phyloP scores from a whole-genome alignment of 35 echinoderm and acorn worm species.

The Patiria miniata region DNA sequence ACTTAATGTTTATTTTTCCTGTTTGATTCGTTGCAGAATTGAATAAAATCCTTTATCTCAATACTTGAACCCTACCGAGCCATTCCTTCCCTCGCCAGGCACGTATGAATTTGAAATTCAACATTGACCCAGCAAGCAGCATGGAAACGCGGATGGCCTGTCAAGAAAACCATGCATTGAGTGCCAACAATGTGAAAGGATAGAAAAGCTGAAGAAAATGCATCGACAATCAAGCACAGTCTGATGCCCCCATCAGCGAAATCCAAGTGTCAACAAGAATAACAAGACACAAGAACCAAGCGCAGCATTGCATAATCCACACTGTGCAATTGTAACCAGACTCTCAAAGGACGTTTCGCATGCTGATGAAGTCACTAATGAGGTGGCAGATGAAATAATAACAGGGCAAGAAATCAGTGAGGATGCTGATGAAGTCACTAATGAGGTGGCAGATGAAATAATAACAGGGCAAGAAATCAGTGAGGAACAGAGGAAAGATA shows the following conservation, averaged over 20 bases:
- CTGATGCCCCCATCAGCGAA: neutral
- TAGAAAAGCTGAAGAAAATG: constrained; percentile 17
- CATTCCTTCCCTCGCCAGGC: too few species aligned
- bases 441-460: neutral
- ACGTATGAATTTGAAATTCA: too few species aligned
- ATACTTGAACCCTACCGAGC: too few species aligned
- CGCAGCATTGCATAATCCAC: neutral
- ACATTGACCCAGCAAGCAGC: too few species aligned
- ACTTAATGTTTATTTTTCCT: too few species aligned
- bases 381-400: neutral
- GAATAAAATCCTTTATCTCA: too few species aligned
- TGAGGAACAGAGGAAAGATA: constrained; percentile 28
- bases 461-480: constrained; percentile 14
- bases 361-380: neutral
- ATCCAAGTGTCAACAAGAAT: neutral
- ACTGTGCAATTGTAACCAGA: neutral
- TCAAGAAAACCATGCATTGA: too few species aligned
- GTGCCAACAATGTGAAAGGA: too few species aligned
- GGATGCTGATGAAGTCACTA: neutral
- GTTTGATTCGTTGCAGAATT: too few species aligned
- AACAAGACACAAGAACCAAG: neutral
- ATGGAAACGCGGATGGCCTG: too few species aligned
- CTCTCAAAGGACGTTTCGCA: neutral
- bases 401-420: constrained; percentile 12
- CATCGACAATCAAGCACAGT: neutral